Base-by-base conservation (phyloP, 2,113 vertebrate genomes). In the Otis tarda region DNA sequence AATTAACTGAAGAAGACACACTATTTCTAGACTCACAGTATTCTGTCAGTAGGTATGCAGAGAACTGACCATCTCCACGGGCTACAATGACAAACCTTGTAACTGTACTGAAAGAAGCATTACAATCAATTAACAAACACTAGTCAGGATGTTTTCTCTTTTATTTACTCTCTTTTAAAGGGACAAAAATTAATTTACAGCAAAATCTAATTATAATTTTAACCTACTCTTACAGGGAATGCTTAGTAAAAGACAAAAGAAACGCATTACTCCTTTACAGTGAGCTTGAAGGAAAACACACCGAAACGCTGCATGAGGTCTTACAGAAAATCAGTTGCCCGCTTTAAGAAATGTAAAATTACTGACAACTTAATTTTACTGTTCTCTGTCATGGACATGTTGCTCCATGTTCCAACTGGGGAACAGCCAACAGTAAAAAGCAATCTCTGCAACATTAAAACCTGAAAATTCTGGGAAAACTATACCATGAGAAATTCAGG, bases 361-460 rank as follows among this genome's bases (percentile, higher is more conserved):
- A 89, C 30, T 56, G 60, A 90, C 69, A 94, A 85, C 28, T 87
- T 86, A 45, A 93, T 93, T 90, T 93, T 69, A 89, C 55, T 91
- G 11, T 28, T 86, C 52, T 76, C 49, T 7, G 9, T 61, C 45
- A 37, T 3, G 22, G 61, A 41, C 49, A 79, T 17, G 17, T 24
- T 90, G 73, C 35, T 92, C 28, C 50, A 71, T 33, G n/a, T 47
- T 96, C 35, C 79, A 70, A 21, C 37, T 77, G 31, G 31, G 71
- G 17, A 93, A 73, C 6, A 70, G 41, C 47, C 45, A 96, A 75
- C 35, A 93, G 15, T 31, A 87, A 97, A 97, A 96, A 92, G 15
- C 33, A 81, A 81, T 50, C 57, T 56, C 56, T 10, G 0, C 70
- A 83, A 86, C 28, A 60, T 14, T 69, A 69, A 92, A 81, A 79